Evolutionary conservation across 2,888 invertebrate species (phyloP), one percentile per base, ranked within the genome.

Genomic region (Blera fallax): DNA sequence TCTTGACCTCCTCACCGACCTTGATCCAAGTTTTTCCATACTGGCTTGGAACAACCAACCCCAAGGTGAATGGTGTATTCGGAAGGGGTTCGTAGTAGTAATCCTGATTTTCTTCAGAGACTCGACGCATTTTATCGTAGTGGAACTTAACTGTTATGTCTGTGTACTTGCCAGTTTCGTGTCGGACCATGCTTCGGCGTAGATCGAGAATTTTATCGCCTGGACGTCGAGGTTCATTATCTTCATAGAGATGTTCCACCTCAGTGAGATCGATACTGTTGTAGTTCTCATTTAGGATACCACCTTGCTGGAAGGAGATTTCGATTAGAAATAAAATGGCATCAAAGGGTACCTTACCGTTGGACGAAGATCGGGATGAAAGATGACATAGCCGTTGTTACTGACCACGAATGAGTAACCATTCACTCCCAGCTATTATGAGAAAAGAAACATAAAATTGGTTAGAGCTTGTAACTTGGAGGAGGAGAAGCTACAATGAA

Each of bases 351-450:
- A 79, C 93, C 95, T 95, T 93, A 97, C 97, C 89, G 96, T 95
- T 11, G 98, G 98, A 87, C 97, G 94, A 85, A 98, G 94, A 90
- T 98, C 96, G 0, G 99, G 99, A 94, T 99, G 99, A 88, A 98
- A 94, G 72, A 99, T 93, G 48, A 99, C 94, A 91, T 98, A 98
- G 1, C 99, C 99, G 92, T 99, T 99, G 91, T 98, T 98, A 89
- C 98, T 99, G 18, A 99, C 96, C 88, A 98, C 96, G 92, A 99
- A 99, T 0, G 98, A 96, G 92, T 99, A 99, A 0, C 97, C 98
- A 91, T 98, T 98, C 0, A 98, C 98, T 27, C 99, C 99, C 70
- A 99, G 95, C 96, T 98, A 24, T 27, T 74, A 67, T 45, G 50
- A 77, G 70, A 65, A 8, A 11, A 11, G 70, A 45, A 18, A 6